Evolutionary conservation across 2,888 invertebrate genomes (phyloP).

Genomic region (Germaria angustata): DNA sequence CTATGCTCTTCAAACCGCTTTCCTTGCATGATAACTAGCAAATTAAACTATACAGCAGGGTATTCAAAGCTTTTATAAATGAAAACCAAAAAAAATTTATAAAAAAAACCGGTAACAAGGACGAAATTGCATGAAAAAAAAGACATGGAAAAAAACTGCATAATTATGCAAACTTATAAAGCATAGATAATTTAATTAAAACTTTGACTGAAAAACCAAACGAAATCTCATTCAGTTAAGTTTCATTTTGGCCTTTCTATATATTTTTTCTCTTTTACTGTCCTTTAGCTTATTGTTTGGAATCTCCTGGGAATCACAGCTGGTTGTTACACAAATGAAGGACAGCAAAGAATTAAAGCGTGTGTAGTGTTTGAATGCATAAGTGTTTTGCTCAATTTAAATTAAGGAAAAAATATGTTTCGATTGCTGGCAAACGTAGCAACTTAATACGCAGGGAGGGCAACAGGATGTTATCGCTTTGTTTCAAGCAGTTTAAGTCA

Average conservation of each 20-base stretch:
- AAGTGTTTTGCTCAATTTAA: not conserved
- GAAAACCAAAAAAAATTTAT: no score
- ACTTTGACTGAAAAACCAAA: conserved; percentile 38
- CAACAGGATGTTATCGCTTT: no score
- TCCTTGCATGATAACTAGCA: no score
- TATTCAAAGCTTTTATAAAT: no score
- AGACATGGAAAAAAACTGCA: not conserved
- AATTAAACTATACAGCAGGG: no score
- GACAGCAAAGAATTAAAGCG: not conserved
- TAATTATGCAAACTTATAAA: conserved; percentile 27
- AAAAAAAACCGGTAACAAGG: not conserved
- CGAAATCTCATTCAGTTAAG: not conserved
- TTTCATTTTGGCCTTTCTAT: not conserved
- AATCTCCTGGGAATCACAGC: not conserved
- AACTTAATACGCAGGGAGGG: no score
- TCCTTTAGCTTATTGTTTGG: not conserved
- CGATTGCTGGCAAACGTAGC: no score
- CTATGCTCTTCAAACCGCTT: no score
- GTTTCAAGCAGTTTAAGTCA: no score
- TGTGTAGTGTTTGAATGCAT: not conserved
- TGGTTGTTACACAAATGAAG: not conserved
- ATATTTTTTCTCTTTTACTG: not conserved
- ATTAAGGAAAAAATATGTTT: no score
- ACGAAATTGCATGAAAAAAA: conserved; percentile 2
- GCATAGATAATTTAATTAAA: conserved; percentile 59